These are phyloP conservation scores for Parauchenoglanis ngamensis DNA, from an alignment of 2,797 vertebrate species.

Conservation along the genomic window DNA sequence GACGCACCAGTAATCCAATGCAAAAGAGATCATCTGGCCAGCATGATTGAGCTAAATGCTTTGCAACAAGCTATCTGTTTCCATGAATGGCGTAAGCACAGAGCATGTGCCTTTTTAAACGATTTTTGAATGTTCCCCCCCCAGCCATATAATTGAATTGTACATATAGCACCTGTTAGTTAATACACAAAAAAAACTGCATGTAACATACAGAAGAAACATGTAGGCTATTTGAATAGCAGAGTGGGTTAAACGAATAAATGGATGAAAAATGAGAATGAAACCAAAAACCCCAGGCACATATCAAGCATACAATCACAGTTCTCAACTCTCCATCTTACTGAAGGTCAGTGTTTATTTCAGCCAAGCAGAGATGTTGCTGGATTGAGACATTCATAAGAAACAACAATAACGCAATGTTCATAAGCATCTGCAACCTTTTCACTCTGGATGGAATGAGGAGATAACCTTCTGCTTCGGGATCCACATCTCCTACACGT, in stretches of 20 bases:
- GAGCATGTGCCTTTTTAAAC: slow-evolving; percentile 74
- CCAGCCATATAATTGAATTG: slow-evolving; percentile 76
- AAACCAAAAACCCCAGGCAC: neutral
- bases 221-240: neutral
- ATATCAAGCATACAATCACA: slow-evolving; percentile 6
- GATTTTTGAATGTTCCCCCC: slow-evolving; percentile 72
- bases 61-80: slow-evolving; percentile 72
- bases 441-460: slow-evolving; percentile 40
- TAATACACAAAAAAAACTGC: slow-evolving; percentile 82
- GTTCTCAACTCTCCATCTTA: slow-evolving; percentile 2
- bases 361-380: slow-evolving; percentile 24
- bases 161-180: slow-evolving; percentile 76
- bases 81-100: slow-evolving; percentile 78
- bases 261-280: slow-evolving; percentile 1
- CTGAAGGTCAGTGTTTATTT: slow-evolving; percentile 77
- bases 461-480: slow-evolving; percentile 52
- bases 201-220: slow-evolving; percentile 75
- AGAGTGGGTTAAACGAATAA: neutral
- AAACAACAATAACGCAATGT: slow-evolving; percentile 57
- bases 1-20: slow-evolving; percentile 61
- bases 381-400: slow-evolving; percentile 34
- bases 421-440: slow-evolving; percentile 50
- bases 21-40: slow-evolving; percentile 62
- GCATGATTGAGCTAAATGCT: slow-evolving; percentile 65
- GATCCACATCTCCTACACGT: slow-evolving; percentile 19